These are phyloP conservation scores for Triplophysa dalaica DNA, from an alignment of 2,113 vertebrate genomes.

Conservation along the genomic window DNA sequence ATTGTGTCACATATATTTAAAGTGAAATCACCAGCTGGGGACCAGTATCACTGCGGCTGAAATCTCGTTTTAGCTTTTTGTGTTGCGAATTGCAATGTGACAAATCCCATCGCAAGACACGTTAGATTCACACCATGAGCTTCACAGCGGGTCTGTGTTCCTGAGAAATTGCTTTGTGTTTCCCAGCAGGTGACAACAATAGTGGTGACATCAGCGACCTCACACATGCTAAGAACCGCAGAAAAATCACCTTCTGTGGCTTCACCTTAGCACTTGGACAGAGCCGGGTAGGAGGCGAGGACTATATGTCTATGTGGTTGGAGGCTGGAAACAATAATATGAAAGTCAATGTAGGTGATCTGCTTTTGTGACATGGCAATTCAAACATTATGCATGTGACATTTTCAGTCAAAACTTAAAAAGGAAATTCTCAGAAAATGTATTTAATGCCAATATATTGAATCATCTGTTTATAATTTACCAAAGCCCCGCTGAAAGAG, in stretches of 20 bases:
- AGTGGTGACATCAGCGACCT: conserved; percentile 22
- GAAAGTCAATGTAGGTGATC: not conserved
- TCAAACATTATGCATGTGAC: no score
- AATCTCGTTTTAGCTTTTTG: conserved; percentile 28
- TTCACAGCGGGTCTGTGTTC: conserved; percentile 30
- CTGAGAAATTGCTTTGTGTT: conserved; percentile 44
- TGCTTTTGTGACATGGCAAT: no score
- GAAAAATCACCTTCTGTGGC: conserved; percentile 14
- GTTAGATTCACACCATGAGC: conserved; percentile 24
- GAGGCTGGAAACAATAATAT: not conserved
- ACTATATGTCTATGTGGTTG: not conserved
- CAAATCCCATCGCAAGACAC: conserved; percentile 30
- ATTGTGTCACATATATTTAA: conserved; percentile 39
- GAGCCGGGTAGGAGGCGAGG: not conserved
- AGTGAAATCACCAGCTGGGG: conserved; percentile 16
- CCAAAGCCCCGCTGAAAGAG: no score
- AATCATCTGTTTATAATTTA: no score
- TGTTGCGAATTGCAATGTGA: conserved; percentile 35
- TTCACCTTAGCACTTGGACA: conserved; percentile 17
- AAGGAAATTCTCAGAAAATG: no score
- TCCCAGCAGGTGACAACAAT: conserved; percentile 36
- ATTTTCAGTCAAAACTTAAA: no score
- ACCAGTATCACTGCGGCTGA: conserved; percentile 11
- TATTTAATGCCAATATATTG: no score
- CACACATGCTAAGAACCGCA: conserved; percentile 3